These are phyloP conservation scores for Palythoa grandis DNA, from an alignment of 92 coral and sea anemone genomes.

Conservation along the genomic window DNA sequence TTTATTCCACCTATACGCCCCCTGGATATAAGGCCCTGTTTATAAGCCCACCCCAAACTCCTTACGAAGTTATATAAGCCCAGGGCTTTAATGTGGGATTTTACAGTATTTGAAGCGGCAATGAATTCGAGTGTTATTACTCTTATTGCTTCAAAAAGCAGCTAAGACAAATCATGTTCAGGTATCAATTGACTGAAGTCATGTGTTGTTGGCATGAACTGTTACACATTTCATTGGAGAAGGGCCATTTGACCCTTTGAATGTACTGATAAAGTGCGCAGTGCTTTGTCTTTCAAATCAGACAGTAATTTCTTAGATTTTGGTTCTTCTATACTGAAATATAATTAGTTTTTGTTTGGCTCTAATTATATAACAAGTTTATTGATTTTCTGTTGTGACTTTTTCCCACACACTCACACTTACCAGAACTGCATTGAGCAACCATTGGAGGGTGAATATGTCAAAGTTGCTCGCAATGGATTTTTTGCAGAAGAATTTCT, in stretches of 20 bases:
- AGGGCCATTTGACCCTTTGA: background rate
- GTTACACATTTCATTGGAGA: no score
- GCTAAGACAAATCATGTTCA: no score
- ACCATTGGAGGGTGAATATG: conserved; percentile 77
- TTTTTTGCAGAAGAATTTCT: conserved; percentile 92
- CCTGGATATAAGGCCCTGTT: no score
- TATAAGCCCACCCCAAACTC: no score
- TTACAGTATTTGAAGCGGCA: no score
- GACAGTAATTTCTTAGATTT: background rate
- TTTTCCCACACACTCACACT: background rate
- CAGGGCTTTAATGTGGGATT: no score
- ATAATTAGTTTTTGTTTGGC: background rate
- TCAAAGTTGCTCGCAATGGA: conserved; percentile 76
- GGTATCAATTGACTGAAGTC: no score
- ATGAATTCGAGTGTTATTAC: no score
- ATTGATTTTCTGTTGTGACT: background rate
- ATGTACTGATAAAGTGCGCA: background rate
- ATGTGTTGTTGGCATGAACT: no score
- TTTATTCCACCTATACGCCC: no score
- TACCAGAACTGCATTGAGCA: conserved; percentile 93
- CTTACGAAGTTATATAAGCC: no score
- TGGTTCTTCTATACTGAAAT: background rate
- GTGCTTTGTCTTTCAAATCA: background rate
- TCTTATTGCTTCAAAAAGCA: no score
- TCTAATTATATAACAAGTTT: background rate